Base-by-base conservation (phyloP, 2,797 vertebrate genomes). In the Pseudomugil tenellus region DNA sequence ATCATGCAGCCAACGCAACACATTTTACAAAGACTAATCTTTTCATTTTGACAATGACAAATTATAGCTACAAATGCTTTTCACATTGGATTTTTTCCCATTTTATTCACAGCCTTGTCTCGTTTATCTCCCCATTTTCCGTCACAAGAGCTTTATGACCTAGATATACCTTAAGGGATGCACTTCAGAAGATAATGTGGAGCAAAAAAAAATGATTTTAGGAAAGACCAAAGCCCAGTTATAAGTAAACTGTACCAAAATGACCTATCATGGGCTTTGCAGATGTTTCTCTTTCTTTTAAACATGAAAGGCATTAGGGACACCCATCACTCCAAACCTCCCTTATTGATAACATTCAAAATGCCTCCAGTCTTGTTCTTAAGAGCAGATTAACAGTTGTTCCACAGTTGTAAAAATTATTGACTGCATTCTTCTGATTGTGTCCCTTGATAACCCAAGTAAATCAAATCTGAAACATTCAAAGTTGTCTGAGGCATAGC, bases 391-490 rank as follows among this genome's bases (percentile, higher is more conserved):
- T 62, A 87, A 81, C 62, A 62, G 70, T 64, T 60, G 76, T 76
- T 87, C 67, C 67, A 23, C n/a, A 41, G 67, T 79, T 85, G 79
- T 86, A 83, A 86, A 85, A 84, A 76, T 80, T 90, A 91, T 90
- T 66, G 88, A 91, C 83, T 72, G 76, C 76, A 72, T 85, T 76
- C 80, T 81, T 68, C 76, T 89, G 84, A 90, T 91, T 89, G 85
- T 84, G 87, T 91, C 90, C 91, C 92, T 86, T 89, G 91, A 88
- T 88, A 92, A 89, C 69, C 46, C 64, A 77, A 74, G 69, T 55
- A 81, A 88, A 87, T 86, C 74, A 79, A 87, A 86, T 86, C 67
- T 88, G 74, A 88, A 81, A 77, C 84, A 84, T 87, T 87, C 73
- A 83, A 87, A 88, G 87, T 86, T 86, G 77, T 86, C 82, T 68